Conservation (phyloP, 2,113 vertebrate species). For the Cettia cetti region DNA sequence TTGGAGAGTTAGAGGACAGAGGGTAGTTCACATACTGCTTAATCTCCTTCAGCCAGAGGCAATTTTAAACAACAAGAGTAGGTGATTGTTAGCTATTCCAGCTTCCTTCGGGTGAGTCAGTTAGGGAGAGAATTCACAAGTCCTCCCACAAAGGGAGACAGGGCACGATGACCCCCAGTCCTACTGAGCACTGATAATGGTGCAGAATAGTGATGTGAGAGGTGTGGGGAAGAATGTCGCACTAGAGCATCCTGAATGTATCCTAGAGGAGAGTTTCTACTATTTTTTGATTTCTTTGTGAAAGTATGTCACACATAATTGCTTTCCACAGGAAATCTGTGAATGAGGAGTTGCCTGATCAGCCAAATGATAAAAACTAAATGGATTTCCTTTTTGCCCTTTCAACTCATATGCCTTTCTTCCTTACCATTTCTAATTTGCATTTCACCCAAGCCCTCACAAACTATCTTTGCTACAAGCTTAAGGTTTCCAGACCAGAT, state of each 20-base stretch:
- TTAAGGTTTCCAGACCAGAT: not conserved
- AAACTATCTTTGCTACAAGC: not conserved
- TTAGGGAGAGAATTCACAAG: not conserved
- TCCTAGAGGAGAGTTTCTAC: not conserved
- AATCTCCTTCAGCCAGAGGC: not conserved
- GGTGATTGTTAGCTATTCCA: not conserved
- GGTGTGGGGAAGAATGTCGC: not conserved
- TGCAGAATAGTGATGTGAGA: not conserved
- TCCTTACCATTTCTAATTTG: not conserved
- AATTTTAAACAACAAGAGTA: not conserved
- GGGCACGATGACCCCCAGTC: not conserved
- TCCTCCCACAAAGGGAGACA: not conserved
- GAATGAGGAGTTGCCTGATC: not conserved
- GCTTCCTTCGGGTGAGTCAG: not conserved
- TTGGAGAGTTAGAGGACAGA: not conserved
- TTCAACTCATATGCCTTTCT: not conserved
- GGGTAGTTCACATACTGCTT: not conserved
- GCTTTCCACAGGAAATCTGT: not conserved
- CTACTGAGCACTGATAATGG: not conserved
- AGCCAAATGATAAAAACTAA: not conserved
- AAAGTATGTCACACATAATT: not conserved
- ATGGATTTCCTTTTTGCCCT: not conserved
- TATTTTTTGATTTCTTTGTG: not conserved
- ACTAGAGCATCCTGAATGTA: not conserved
- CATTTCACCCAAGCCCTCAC: not conserved